A percentile compares a stretch with the other conserved stretches of the same genome.
Conservation (phyloP, 1,140 invertebrate genomes). For the Spodoptera litura region DNA sequence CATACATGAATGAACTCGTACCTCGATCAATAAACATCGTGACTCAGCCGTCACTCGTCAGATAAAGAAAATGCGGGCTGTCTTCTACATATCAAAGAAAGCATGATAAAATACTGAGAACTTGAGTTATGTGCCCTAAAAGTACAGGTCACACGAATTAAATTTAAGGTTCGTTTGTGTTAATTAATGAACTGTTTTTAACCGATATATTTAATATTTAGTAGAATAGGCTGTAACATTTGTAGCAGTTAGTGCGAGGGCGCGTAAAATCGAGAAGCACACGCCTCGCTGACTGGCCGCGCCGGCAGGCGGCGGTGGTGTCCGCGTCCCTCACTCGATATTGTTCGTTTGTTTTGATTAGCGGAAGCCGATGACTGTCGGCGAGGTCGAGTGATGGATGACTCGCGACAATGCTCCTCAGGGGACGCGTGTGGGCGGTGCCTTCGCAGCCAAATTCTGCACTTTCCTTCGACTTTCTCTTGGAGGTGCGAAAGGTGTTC, state of each 20-base stretch:
- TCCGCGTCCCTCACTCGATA: constrained; percentile 48
- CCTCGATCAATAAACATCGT: constrained; percentile 22
- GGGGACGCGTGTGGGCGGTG: constrained; percentile 81
- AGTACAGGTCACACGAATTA: background rate
- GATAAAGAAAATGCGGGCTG: constrained; percentile 47
- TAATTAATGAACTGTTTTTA: no score
- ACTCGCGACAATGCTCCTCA: constrained; percentile 79
- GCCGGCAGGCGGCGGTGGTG: background rate
- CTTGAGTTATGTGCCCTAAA: constrained; percentile 15
- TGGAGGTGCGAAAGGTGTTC: constrained; percentile 84
- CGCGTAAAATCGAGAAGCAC: no score
- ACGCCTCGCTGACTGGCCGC: no score
- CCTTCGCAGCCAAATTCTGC: constrained; percentile 84
- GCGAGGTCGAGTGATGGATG: constrained; percentile 75
- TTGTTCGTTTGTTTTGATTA: constrained; percentile 74
- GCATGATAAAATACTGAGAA: constrained; percentile 12
- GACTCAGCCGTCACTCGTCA: constrained; percentile 16
- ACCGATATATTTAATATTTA: no score
- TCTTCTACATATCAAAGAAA: constrained; percentile 7
- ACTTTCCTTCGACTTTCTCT: constrained; percentile 86
- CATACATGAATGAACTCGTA: constrained; percentile 26
- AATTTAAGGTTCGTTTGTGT: background rate
- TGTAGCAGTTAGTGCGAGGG: no score
- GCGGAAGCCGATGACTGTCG: constrained; percentile 57
- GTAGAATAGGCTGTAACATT: no score